Evolutionary conservation across 2,113 vertebrate genomes (phyloP).

Genomic region (Myiopsitta monachus): DNA sequence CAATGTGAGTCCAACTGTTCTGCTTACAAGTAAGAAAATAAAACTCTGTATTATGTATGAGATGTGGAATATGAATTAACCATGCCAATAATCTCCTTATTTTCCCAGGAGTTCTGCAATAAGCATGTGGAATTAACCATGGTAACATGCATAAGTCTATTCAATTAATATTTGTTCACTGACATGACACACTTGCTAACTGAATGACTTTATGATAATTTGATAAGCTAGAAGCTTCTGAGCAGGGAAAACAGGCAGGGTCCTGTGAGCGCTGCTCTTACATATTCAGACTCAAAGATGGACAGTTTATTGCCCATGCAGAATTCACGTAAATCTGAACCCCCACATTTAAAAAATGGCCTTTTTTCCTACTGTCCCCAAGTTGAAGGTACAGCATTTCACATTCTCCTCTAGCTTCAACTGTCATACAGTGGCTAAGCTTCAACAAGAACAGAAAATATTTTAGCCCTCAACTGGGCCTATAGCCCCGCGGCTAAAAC

Average conservation of each 20-base stretch:
- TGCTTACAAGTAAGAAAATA: background rate
- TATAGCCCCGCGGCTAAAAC: background rate
- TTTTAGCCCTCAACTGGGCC: background rate
- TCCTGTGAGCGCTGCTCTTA: background rate
- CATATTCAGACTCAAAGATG: background rate
- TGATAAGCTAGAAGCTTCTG: background rate
- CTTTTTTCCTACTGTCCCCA: background rate
- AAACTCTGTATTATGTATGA: background rate
- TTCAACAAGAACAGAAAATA: background rate
- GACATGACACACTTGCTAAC: background rate
- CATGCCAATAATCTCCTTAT: background rate
- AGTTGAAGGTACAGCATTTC: background rate
- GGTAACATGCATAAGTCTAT: background rate
- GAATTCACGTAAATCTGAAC: background rate
- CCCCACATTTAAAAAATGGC: background rate
- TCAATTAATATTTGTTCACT: conserved; percentile 13
- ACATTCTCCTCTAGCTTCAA: background rate
- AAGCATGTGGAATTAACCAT: conserved; percentile 28
- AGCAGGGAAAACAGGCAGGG: background rate
- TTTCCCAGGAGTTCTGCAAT: background rate
- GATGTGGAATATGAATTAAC: background rate
- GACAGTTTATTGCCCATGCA: background rate
- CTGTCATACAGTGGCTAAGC: background rate
- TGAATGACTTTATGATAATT: background rate
- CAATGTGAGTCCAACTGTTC: background rate